These are phyloP conservation scores for Sicus ferrugineus DNA, from an alignment of 2,888 invertebrate genomes.

Conservation along the genomic window DNA sequence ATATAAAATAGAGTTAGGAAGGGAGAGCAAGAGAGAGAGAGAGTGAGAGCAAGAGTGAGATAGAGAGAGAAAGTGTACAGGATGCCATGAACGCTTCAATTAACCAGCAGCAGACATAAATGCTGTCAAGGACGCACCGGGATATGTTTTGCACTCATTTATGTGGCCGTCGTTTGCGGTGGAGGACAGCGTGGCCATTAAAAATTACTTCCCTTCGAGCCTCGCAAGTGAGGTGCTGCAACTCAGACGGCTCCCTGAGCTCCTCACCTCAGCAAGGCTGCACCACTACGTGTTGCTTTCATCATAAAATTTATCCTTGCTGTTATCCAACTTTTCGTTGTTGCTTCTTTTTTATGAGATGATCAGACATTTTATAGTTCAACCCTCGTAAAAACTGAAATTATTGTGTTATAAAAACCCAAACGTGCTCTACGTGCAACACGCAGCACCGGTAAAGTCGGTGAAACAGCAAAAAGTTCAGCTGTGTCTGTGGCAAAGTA, in stretches of 20 bases:
- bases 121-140: background rate
- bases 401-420: background rate
- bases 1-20: background rate
- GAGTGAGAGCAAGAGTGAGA: too few species aligned
- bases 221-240: background rate
- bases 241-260: background rate
- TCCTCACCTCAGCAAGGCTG: background rate
- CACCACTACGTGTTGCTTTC: slow-evolving; percentile 9
- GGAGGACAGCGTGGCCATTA: background rate
- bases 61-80: too few species aligned
- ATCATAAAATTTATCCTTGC: background rate
- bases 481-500: background rate
- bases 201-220: background rate
- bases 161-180: background rate
- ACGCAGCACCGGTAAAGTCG: background rate
- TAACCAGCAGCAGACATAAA: background rate
- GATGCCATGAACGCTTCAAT: background rate
- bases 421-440: background rate
- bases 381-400: background rate
- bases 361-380: too few species aligned
- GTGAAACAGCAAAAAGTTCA: background rate
- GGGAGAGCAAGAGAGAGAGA: too few species aligned
- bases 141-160: background rate
- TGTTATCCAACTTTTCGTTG: background rate
- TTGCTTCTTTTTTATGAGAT: background rate